Percentiles rank a stretch among this genome's conserved stretches.
Conservation (phyloP, 1,140 invertebrate species). For the Drosophila orena region DNA sequence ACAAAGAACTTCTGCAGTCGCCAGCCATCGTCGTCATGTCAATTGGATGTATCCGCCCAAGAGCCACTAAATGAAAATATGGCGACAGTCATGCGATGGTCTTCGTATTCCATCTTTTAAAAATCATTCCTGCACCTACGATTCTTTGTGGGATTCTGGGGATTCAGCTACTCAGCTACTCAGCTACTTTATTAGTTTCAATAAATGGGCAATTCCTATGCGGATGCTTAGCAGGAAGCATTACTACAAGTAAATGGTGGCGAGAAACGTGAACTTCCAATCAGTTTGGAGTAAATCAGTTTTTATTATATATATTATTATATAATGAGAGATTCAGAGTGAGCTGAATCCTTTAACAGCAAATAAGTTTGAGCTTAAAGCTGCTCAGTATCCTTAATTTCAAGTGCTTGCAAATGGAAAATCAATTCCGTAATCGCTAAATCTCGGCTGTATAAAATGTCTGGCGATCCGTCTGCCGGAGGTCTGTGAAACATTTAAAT, state of each 20-base stretch:
- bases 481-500: conserved; percentile 17
- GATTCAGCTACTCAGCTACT: conserved; percentile 3
- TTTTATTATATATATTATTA: no score
- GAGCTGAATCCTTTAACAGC: no score
- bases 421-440: conserved; percentile 33
- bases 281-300: no score
- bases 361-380: background rate
- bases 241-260: background rate
- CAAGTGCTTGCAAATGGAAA: conserved; percentile 3
- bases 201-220: conserved; percentile 74
- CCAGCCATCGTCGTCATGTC: conserved; percentile 43
- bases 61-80: conserved; percentile 61
- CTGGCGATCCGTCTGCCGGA: conserved; percentile 16
- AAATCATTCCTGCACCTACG: background rate
- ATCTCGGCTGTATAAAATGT: conserved; percentile 11
- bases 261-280: no score
- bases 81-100: conserved; percentile 60
- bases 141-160: conserved; percentile 1
- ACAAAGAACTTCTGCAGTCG: conserved; percentile 54
- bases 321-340: no score
- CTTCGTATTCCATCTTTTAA: conserved; percentile 31
- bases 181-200: conserved; percentile 65
- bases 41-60: conserved; percentile 74
- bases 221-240: conserved; percentile 1
- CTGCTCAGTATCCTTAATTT: background rate